phyloP scores from a whole-genome alignment of 1,140 invertebrate genomes.

The Bombus pyrosoma region DNA sequence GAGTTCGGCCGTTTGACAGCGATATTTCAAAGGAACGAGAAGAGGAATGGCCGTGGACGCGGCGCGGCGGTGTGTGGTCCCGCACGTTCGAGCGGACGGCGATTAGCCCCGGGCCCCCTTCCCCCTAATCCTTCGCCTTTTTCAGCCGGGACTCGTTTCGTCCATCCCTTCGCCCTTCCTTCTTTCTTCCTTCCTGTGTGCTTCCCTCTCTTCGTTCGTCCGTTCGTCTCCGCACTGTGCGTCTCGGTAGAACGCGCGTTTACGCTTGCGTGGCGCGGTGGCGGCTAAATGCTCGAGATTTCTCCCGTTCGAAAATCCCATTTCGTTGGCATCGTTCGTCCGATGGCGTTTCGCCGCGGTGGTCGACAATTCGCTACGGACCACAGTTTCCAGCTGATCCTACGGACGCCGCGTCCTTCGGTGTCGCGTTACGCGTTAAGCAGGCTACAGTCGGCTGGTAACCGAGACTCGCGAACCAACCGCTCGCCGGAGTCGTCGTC shows the following conservation, averaged over 20 bases:
- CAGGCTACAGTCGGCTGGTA: constrained; percentile 69
- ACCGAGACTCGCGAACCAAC: constrained; percentile 71
- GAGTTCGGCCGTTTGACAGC: constrained; percentile 67
- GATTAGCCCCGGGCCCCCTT: constrained; percentile 72
- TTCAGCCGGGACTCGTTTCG: constrained; percentile 60
- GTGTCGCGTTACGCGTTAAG: constrained; percentile 78
- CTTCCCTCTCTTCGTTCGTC: not conserved
- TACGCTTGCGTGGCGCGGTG: not conserved
- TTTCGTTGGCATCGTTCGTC: not conserved
- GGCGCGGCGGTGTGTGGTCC: constrained; percentile 73
- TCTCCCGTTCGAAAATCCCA: too few species aligned
- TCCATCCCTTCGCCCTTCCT: constrained; percentile 43
- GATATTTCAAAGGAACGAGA: constrained; percentile 65
- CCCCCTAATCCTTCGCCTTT: constrained; percentile 41
- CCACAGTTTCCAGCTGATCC: constrained; percentile 7
- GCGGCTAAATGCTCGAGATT: too few species aligned
- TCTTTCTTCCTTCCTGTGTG: constrained; percentile 31
- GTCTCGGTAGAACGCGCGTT: not conserved
- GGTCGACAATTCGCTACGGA: not conserved
- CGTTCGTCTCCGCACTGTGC: not conserved
- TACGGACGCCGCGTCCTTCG: constrained; percentile 37
- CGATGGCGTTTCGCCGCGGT: not conserved
- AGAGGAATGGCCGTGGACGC: constrained; percentile 51
- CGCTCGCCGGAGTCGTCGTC: constrained; percentile 75
- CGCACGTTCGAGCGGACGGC: constrained; percentile 73